Evolutionary conservation across 1,140 invertebrate species (phyloP), one percentile per base, ranked within the genome.

Genomic region (Oppia nitens): DNA sequence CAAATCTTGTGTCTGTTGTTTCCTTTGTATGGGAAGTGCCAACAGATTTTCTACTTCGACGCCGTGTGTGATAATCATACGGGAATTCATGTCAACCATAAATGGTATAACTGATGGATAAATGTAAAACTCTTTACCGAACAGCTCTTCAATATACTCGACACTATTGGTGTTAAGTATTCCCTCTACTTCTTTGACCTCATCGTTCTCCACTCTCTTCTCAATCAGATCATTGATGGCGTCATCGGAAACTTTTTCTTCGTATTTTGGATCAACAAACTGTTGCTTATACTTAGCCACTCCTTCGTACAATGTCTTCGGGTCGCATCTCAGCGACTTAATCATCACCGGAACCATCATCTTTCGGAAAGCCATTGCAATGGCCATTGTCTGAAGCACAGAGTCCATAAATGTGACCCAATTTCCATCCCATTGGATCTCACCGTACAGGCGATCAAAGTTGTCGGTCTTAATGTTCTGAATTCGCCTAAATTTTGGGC

Each of bases 401-500:
- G 75, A 75, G 60, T 78, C 77, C 50, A 77, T 54, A 65, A 76
- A 78, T 6, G 75, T 70, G 21, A 78, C 67, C 76, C 76, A 77
- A 56, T 74, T 73, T 45, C 70, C 73, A 24, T 65, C 70, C 75
- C 76, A 78, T 55, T 65, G 40, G 6, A 60, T 27, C 4, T 27
- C 21, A 1, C 32, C 59, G 1, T 32, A 11, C 11, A 26, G 24
- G 3, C 55, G 32, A 27, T 53, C 28, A 14, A 2, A 3, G 21
- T 53, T 53, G 40, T 60, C 58, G 20, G 29, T 40, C 2, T 2
- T 28, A 14, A 53, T 75, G n/a, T 75, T 67, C 1, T 75, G 69
- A 60, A 92, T 82, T 27, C 86, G 91, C 63, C 83, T 80, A 77
- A 97, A 98, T 11, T 83, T 74, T 52, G 86, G 86, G 6, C 74